These are phyloP conservation scores for Lampris incognitus DNA, from an alignment of 2,113 vertebrate genomes.

Conservation along the genomic window DNA sequence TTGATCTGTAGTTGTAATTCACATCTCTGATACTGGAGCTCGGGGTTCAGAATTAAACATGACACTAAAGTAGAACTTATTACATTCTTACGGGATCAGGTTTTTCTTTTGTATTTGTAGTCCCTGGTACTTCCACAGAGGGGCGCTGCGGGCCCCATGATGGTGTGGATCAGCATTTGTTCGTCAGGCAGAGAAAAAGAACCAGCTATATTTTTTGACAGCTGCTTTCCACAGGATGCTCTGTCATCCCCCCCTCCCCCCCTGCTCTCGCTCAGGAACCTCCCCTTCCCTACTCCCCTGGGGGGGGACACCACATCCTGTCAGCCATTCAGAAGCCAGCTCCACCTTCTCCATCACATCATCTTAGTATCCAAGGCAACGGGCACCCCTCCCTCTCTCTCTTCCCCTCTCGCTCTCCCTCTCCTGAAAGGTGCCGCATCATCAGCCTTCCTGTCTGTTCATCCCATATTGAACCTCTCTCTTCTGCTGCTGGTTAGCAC, in stretches of 20 bases:
- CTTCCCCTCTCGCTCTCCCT: constrained; percentile 65
- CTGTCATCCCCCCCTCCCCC: constrained; percentile 45
- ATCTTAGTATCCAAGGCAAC: constrained; percentile 94
- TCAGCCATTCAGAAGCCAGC: constrained; percentile 88
- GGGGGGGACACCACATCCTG: constrained; percentile 77
- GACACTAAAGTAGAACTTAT: no score
- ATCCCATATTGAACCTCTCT: constrained; percentile 58
- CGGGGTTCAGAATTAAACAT: no score
- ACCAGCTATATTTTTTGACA: background rate
- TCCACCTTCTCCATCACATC: constrained; percentile 92
- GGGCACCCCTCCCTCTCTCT: constrained; percentile 69
- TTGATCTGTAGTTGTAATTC: no score
- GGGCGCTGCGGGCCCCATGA: constrained; percentile 12
- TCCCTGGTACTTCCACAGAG: background rate
- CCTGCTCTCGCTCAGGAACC: constrained; percentile 30
- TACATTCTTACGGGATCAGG: no score
- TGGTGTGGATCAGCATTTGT: background rate
- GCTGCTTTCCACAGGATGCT: constrained; percentile 56
- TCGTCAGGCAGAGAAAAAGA: constrained; percentile 15
- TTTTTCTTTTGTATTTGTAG: no score
- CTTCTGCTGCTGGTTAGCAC: constrained; percentile 88
- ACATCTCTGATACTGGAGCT: no score
- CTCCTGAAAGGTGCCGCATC: constrained; percentile 96
- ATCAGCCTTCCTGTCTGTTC: constrained; percentile 79
- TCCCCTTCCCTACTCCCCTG: constrained; percentile 36